Percentiles rank a stretch among this genome's conserved stretches.
These are phyloP conservation scores for Lydus trimaculatus DNA, from an alignment of 2,888 invertebrate species.

Conservation along the genomic window DNA sequence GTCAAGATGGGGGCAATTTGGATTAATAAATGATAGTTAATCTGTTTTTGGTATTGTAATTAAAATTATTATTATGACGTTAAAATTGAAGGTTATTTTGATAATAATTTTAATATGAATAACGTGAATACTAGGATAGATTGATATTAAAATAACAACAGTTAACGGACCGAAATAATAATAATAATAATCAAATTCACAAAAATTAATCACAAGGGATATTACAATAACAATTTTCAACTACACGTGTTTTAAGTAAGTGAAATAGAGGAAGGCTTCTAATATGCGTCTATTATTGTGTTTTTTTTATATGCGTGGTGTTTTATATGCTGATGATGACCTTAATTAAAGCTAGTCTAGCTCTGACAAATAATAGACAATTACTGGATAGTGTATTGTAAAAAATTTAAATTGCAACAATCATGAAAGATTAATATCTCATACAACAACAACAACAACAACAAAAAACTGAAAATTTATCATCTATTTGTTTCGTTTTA, in stretches of 20 bases:
- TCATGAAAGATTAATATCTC: not conserved
- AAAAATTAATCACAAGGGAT: not conserved
- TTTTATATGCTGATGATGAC: conserved; percentile 18
- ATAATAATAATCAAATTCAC: not conserved
- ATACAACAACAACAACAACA: too few species aligned
- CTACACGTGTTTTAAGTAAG: not conserved
- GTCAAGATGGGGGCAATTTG: not conserved
- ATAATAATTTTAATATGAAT: not conserved
- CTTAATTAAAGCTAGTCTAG: conserved; percentile 23
- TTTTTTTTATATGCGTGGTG: not conserved
- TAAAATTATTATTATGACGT: conserved; percentile 1
- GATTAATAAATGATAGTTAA: conserved; percentile 1
- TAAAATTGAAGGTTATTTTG: not conserved
- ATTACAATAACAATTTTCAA: not conserved
- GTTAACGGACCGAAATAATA: not conserved
- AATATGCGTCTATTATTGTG: not conserved
- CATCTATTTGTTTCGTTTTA: not conserved
- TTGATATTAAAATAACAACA: not conserved
- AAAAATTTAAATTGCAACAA: conserved; percentile 17
- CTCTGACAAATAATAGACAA: conserved; percentile 23
- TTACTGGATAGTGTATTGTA: conserved; percentile 13
- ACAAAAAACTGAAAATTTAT: too few species aligned
- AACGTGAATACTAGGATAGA: not conserved
- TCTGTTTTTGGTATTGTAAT: not conserved
- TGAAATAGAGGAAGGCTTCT: not conserved